Evolutionary conservation across 2,113 vertebrate genomes (phyloP).

Genomic region (Plotosus lineatus): DNA sequence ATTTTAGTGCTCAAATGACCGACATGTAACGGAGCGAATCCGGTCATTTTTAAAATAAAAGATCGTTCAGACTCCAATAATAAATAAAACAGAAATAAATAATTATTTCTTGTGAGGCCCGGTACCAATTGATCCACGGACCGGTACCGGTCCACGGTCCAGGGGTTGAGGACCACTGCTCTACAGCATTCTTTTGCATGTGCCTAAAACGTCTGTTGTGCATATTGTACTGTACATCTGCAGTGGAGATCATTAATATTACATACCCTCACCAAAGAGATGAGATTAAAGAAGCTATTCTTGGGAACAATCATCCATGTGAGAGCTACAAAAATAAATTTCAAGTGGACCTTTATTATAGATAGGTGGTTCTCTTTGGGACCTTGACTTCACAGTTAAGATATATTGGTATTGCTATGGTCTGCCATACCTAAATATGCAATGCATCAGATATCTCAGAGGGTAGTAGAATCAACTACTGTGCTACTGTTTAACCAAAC

Average conservation of each 20-base stretch:
- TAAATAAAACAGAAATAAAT: too few species aligned
- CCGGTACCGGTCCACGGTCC: too few species aligned
- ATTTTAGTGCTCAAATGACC: too few species aligned
- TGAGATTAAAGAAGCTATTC: conserved; percentile 12
- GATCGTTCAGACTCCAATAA: too few species aligned
- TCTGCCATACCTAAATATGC: neutral
- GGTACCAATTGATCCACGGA: too few species aligned
- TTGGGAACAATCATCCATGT: neutral
- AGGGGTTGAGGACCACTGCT: too few species aligned
- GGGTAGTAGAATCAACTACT: neutral
- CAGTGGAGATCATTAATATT: neutral
- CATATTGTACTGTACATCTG: neutral
- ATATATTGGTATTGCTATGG: neutral
- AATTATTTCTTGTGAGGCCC: too few species aligned
- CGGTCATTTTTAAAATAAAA: too few species aligned
- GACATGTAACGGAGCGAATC: too few species aligned
- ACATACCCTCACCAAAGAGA: neutral
- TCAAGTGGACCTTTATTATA: conserved; percentile 13
- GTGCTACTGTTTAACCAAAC: neutral
- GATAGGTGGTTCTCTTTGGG: neutral
- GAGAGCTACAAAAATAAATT: neutral
- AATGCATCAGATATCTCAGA: neutral
- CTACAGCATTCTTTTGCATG: too few species aligned
- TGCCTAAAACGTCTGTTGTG: too few species aligned
- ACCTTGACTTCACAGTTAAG: conserved; percentile 8